Percentiles rank a stretch among this genome's conserved stretches.
Conservation (phyloP, 2,888 invertebrate species). For the Ormyrus nitidulus region DNA sequence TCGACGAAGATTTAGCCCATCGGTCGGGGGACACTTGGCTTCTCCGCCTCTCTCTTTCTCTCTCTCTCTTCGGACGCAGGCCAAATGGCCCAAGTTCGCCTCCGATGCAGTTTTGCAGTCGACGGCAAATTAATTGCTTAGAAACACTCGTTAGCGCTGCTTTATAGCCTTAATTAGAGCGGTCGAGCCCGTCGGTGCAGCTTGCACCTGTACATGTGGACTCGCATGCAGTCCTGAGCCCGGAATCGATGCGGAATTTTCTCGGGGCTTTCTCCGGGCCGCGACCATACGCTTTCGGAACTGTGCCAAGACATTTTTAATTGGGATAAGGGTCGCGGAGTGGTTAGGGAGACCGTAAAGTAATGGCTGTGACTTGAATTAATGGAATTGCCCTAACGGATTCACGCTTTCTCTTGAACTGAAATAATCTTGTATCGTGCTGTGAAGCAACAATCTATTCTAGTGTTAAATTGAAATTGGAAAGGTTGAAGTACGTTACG, state of each 20-base stretch:
- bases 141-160: conserved; percentile 54
- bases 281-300: conserved; percentile 2
- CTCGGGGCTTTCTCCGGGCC: not conserved
- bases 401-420: too few relatives aligned
- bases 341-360: not conserved
- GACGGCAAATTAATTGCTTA: conserved; percentile 52
- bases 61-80: conserved; percentile 26
- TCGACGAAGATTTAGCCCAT: conserved; percentile 36
- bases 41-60: not conserved
- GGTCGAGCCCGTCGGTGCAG: not conserved
- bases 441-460: too few relatives aligned
- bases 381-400: too few relatives aligned
- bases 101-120: conserved; percentile 32
- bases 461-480: too few relatives aligned
- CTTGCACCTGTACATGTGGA: not conserved
- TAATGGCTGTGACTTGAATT: too few relatives aligned
- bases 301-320: conserved; percentile 15
- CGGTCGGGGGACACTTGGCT: conserved; percentile 20
- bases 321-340: not conserved
- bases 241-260: conserved; percentile 26
- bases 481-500: too few relatives aligned
- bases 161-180: conserved; percentile 53
- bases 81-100: conserved; percentile 53
- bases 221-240: too few relatives aligned
- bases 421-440: too few relatives aligned